Conservation (phyloP, 2,797 vertebrate species). For the Macropodus opercularis region DNA sequence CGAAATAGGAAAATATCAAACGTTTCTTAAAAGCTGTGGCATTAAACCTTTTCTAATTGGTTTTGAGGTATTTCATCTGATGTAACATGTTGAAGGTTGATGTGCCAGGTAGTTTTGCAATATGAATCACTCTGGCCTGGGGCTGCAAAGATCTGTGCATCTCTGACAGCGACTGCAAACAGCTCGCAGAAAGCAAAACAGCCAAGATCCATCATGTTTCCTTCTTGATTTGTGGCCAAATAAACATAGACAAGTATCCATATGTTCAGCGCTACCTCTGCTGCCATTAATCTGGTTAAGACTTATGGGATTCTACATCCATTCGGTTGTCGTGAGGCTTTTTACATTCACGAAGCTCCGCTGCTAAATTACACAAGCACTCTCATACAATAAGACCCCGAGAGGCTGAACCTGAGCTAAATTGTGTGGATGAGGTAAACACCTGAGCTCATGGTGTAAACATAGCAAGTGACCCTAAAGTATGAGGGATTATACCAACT, state of each 20-base stretch:
- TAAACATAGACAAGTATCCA: slow-evolving; percentile 11
- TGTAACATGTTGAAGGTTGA: slow-evolving; percentile 53
- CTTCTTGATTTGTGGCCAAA: slow-evolving; percentile 21
- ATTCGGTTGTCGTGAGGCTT: background rate
- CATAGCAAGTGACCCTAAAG: slow-evolving; percentile 50
- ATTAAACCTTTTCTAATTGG: slow-evolving; percentile 49
- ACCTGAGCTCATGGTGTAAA: slow-evolving; percentile 67
- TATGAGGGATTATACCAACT: slow-evolving; percentile 34
- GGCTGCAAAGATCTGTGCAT: slow-evolving; percentile 40
- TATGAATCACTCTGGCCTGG: slow-evolving; percentile 29
- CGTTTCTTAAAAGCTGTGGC: slow-evolving; percentile 41
- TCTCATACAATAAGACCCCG: slow-evolving; percentile 18
- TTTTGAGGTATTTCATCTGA: slow-evolving; percentile 58
- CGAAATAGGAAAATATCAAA: slow-evolving; percentile 52
- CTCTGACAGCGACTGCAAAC: slow-evolving; percentile 43
- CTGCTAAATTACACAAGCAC: slow-evolving; percentile 9
- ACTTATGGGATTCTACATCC: background rate
- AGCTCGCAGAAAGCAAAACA: slow-evolving; percentile 41
- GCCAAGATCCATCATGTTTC: slow-evolving; percentile 9
- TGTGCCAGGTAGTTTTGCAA: slow-evolving; percentile 42
- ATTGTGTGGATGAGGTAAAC: slow-evolving; percentile 59
- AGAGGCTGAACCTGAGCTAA: slow-evolving; percentile 43
- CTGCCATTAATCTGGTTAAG: background rate
- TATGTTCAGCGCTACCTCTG: slow-evolving; percentile 13
- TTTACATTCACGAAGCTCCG: slow-evolving; percentile 16